Evolutionary conservation across 2,888 invertebrate species (phyloP).

Genomic region (Nineta flava): DNA sequence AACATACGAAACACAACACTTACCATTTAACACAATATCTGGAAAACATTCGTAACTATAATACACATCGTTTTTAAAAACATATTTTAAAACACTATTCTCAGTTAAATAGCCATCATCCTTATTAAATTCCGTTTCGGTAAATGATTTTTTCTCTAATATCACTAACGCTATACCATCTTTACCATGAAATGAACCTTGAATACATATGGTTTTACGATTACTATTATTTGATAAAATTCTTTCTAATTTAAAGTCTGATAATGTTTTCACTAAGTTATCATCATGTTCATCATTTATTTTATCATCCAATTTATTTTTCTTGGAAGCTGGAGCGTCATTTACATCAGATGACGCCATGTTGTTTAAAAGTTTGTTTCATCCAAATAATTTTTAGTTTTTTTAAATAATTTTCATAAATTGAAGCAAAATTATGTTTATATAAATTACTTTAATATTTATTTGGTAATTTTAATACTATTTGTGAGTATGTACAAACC

Average conservation of each 20-base stretch:
- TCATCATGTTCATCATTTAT: slow-evolving; percentile 13
- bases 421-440: too few relatives aligned
- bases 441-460: too few relatives aligned
- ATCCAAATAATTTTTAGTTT: too few relatives aligned
- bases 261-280: slow-evolving; percentile 32
- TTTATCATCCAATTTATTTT: slow-evolving; percentile 26
- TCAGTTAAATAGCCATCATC: slow-evolving; percentile 42
- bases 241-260: slow-evolving; percentile 47
- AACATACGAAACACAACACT: slow-evolving; percentile 17
- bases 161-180: slow-evolving; percentile 53
- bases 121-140: slow-evolving; percentile 39
- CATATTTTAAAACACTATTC: slow-evolving; percentile 40
- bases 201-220: slow-evolving; percentile 51
- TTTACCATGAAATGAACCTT: slow-evolving; percentile 48
- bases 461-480: too few relatives aligned
- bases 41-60: slow-evolving; percentile 64
- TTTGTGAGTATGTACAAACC: too few relatives aligned
- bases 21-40: slow-evolving; percentile 44
- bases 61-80: slow-evolving; percentile 72
- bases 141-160: slow-evolving; percentile 70
- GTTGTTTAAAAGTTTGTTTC: background rate
- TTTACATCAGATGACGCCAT: background rate
- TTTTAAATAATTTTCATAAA: too few relatives aligned
- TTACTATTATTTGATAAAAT: slow-evolving; percentile 57
- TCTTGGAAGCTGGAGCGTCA: slow-evolving; percentile 25